These are phyloP conservation scores for Xenops minutus DNA, from an alignment of 2,797 vertebrate genomes.

Conservation along the genomic window DNA sequence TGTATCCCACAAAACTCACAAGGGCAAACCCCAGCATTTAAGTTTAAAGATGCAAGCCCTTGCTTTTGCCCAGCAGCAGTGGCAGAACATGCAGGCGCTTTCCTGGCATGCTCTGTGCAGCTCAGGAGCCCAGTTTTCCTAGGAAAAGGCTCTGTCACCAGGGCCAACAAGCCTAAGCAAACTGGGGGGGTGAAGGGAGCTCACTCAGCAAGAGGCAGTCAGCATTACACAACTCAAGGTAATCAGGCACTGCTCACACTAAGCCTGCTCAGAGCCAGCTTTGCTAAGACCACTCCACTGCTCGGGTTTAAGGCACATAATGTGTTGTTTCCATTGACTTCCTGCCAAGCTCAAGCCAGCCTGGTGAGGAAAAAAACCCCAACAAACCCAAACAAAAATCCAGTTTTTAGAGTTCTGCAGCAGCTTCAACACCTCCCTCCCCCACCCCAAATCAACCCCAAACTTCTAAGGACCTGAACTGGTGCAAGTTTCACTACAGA, in stretches of 20 bases:
- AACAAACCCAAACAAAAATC: background rate
- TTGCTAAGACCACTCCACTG: background rate
- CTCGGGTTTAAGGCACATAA: background rate
- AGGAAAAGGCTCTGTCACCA: background rate
- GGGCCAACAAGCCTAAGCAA: background rate
- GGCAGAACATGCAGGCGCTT: background rate
- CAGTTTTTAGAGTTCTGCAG: background rate
- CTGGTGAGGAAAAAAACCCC: background rate
- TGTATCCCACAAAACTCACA: background rate
- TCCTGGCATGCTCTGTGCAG: rapidly evolving
- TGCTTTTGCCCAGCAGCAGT: background rate
- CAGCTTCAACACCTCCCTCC: background rate
- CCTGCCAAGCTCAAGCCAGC: background rate
- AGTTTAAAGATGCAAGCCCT: background rate
- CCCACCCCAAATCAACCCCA: background rate
- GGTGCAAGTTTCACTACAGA: background rate
- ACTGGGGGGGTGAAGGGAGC: background rate
- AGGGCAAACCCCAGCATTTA: background rate
- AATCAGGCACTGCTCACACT: background rate
- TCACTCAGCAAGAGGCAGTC: background rate
- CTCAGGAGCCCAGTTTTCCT: background rate
- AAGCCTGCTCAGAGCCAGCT: background rate
- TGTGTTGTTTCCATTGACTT: background rate
- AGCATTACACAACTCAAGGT: background rate
- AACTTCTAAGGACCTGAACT: background rate